Percentiles rank a stretch among this genome's conserved stretches.
Conservation (phyloP, 2,113 vertebrate genomes). For the Quiscalus mexicanus region DNA sequence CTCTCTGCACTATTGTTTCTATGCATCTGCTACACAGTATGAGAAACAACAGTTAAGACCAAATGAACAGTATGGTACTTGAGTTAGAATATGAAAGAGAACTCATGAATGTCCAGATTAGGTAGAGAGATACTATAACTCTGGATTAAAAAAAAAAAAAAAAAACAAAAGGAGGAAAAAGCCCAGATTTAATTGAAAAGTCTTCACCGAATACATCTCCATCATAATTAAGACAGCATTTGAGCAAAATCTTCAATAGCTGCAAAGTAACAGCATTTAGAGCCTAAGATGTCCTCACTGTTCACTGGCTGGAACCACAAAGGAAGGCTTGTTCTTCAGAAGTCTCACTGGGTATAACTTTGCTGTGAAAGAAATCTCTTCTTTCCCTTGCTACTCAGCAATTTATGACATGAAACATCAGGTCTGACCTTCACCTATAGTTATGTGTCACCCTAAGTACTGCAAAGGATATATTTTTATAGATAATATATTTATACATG, state of each 20-base stretch:
- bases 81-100: not conserved
- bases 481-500: not conserved
- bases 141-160: not conserved
- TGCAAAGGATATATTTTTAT: not conserved
- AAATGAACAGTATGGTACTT: not conserved
- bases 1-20: not conserved
- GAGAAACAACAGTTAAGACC: not conserved
- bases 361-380: not conserved
- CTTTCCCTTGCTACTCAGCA: not conserved
- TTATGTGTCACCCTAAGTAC: not conserved
- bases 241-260: not conserved
- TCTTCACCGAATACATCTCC: not conserved
- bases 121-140: not conserved
- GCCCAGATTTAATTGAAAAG: not conserved
- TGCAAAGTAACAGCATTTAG: not conserved
- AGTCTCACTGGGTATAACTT: not conserved
- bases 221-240: not conserved
- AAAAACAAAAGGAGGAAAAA: not conserved
- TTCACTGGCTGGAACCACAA: not conserved
- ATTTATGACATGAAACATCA: not conserved
- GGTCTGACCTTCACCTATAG: not conserved
- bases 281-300: not conserved
- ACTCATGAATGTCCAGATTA: not conserved
- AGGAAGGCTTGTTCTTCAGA: not conserved
- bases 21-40: not conserved